phyloP scores from a whole-genome alignment of 2,888 invertebrate species.

The Gnatocerus cornutus region DNA sequence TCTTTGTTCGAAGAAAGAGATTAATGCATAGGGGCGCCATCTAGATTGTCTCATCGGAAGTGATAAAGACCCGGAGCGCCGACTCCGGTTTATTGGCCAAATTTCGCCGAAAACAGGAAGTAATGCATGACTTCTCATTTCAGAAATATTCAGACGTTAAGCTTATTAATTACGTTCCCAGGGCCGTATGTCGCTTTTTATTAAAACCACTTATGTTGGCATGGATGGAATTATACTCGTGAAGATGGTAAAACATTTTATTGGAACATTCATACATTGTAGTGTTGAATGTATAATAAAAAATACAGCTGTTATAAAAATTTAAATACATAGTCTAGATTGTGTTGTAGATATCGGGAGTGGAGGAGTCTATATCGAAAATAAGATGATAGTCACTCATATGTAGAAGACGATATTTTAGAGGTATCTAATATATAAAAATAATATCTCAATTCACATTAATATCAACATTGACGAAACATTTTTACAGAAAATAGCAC shows the following conservation, averaged over 20 bases:
- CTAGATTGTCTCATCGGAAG: constrained; percentile 1
- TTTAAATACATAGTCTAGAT: constrained; percentile 47
- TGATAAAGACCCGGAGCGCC: constrained; percentile 33
- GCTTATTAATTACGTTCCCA: constrained; percentile 11
- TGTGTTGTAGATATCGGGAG: constrained; percentile 45
- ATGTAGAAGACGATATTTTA: constrained; percentile 52
- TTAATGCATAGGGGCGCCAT: constrained; percentile 38
- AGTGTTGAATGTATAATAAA: constrained; percentile 49
- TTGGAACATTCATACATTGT: constrained; percentile 50
- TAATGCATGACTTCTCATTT: constrained; percentile 42
- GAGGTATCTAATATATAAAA: constrained; percentile 56
- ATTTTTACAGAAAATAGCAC: constrained; percentile 58
- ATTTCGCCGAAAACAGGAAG: constrained; percentile 48
- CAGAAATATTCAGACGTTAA: constrained; percentile 17
- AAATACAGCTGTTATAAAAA: constrained; percentile 52
- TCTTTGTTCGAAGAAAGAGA: constrained; percentile 35
- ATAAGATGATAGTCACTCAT: constrained; percentile 50
- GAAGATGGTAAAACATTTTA: constrained; percentile 45
- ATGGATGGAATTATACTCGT: background rate
- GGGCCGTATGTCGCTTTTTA: too few relatives aligned
- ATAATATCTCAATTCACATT: constrained; percentile 58
- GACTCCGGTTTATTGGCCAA: constrained; percentile 50
- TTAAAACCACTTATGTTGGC: too few relatives aligned
- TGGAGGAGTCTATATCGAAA: constrained; percentile 42
- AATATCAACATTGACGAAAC: constrained; percentile 56